phyloP scores from a whole-genome alignment of 2,888 invertebrate genomes.

The Patella depressa region DNA sequence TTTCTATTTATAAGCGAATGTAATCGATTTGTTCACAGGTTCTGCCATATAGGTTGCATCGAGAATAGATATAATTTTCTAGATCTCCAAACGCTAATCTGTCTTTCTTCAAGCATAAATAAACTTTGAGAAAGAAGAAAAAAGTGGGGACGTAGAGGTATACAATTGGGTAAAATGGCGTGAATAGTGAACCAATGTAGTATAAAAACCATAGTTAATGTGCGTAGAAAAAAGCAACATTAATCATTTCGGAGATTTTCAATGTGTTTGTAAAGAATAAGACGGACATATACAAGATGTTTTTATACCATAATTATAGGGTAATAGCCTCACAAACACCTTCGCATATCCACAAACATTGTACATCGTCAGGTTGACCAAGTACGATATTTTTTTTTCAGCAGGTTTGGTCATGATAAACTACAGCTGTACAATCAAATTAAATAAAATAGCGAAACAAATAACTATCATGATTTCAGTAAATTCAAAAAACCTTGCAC shows the following conservation, averaged over 20 bases:
- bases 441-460: no score
- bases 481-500: no score
- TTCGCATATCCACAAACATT: neutral
- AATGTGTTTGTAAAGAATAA: neutral
- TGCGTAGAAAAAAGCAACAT: neutral
- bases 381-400: no score
- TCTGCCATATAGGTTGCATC: neutral
- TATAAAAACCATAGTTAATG: neutral
- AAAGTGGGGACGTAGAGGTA: no score
- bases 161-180: neutral
- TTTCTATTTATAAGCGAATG: neutral
- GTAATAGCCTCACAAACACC: neutral
- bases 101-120: no score
- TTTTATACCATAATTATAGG: neutral
- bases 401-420: no score
- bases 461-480: no score
- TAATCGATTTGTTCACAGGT: neutral
- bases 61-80: no score
- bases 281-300: slow-evolving; percentile 6
- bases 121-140: no score
- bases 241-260: neutral
- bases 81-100: no score
- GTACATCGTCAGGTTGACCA: no score
- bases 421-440: no score
- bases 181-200: slow-evolving; percentile 8